A percentile compares a stretch with the other conserved stretches of the same genome.
These are phyloP conservation scores for Enteromius treurensis DNA, from an alignment of 2,797 vertebrate species.

Conservation along the genomic window DNA sequence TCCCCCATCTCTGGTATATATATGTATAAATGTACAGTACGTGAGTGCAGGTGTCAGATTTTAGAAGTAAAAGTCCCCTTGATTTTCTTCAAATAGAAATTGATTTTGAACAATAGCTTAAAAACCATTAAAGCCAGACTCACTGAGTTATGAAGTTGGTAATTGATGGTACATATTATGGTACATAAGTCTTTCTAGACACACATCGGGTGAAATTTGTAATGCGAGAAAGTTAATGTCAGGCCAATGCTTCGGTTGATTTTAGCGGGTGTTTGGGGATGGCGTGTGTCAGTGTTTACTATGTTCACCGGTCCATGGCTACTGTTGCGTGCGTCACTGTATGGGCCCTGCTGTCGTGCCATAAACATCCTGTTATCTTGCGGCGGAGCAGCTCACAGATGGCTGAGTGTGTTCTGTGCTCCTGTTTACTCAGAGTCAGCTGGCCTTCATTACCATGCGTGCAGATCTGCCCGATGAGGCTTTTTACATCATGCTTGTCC, in stretches of 20 bases:
- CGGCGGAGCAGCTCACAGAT: conserved; percentile 71
- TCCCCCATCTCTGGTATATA: too few species aligned
- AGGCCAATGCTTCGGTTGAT: neutral
- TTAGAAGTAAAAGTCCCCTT: neutral
- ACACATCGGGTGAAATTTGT: neutral
- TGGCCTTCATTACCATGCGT: conserved; percentile 79
- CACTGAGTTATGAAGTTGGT: neutral
- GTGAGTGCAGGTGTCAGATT: neutral
- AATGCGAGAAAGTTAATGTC: neutral
- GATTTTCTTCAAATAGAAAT: neutral
- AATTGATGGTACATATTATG: neutral
- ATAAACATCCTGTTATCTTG: neutral
- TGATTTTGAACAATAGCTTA: neutral
- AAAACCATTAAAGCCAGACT: neutral
- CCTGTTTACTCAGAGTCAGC: conserved; percentile 81
- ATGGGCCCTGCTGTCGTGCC: neutral
- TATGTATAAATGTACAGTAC: neutral
- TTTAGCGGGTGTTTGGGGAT: neutral
- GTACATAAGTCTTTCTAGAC: neutral
- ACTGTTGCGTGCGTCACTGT: conserved; percentile 19
- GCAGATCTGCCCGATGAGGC: conserved; percentile 62
- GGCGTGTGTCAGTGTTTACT: neutral
- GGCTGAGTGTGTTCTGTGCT: conserved; percentile 71
- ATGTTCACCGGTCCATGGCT: neutral
- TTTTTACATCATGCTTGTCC: conserved; percentile 15